phyloP scores from a whole-genome alignment of 2,797 vertebrate genomes.

The Mareca penelope region DNA sequence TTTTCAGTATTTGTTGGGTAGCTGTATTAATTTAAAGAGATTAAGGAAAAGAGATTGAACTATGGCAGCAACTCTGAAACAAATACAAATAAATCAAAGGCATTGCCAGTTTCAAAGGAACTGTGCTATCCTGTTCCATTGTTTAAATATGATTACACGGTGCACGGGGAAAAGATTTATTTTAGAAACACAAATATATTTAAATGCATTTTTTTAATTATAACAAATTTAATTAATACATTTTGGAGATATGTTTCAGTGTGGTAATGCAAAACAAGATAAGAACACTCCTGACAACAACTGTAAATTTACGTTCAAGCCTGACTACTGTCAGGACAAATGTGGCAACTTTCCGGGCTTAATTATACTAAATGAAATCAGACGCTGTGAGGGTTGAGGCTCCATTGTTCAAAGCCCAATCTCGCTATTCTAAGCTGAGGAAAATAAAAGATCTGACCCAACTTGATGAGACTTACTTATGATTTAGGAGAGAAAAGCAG shows the following conservation, averaged over 20 bases:
- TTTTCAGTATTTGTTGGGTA: not conserved
- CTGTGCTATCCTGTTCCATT: constrained; percentile 19
- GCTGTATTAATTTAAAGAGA: constrained; percentile 36
- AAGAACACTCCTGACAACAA: constrained; percentile 37
- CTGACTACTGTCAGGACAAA: not conserved
- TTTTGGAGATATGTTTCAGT: constrained; percentile 68
- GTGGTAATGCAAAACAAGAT: constrained; percentile 44
- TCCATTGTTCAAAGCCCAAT: not conserved
- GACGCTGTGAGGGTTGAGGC: not conserved
- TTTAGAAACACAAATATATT: constrained; percentile 75
- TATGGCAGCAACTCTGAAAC: constrained; percentile 26
- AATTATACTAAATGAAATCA: constrained; percentile 10
- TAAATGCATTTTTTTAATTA: constrained; percentile 73
- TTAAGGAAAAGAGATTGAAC: constrained; percentile 21
- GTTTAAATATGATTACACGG: constrained; percentile 71
- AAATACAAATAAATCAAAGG: constrained; percentile 55
- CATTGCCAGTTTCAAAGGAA: constrained; percentile 63
- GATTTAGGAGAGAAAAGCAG: not conserved
- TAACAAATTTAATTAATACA: constrained; percentile 77
- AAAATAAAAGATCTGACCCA: not conserved
- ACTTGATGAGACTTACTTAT: not conserved
- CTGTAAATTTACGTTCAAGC: not conserved
- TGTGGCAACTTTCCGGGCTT: constrained; percentile 1
- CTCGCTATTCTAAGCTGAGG: not conserved
- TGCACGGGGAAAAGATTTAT: constrained; percentile 46